Percentiles rank a stretch among this genome's conserved stretches.
phyloP scores from a whole-genome alignment of 2,113 vertebrate genomes.

The Myocastor coypus region DNA sequence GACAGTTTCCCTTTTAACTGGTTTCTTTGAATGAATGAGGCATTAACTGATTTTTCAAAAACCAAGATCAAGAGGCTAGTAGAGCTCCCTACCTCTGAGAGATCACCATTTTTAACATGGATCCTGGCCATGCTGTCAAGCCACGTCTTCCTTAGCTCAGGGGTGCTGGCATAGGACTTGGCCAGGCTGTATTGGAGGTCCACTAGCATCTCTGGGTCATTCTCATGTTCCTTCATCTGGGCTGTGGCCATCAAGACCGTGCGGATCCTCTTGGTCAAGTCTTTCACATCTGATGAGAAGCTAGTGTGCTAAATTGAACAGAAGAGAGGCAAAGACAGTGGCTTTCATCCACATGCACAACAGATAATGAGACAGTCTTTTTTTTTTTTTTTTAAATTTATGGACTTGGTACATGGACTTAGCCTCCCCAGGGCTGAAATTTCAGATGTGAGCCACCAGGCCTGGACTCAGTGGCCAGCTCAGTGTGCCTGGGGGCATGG shows the following conservation, averaged over 20 bases:
- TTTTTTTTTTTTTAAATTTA: no score
- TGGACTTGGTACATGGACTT: no score
- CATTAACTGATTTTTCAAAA: background rate
- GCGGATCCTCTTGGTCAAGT: constrained; percentile 98
- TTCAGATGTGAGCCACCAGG: no score
- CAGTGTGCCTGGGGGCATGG: no score
- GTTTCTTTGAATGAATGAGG: background rate
- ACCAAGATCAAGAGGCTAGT: accelerated
- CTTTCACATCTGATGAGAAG: constrained; percentile 97
- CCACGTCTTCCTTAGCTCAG: constrained; percentile 98
- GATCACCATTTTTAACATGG: constrained; percentile 98
- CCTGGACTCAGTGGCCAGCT: no score
- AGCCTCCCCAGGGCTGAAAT: no score
- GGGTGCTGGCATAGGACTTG: constrained; percentile 98
- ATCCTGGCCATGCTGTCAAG: constrained; percentile 99
- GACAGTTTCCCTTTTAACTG: background rate
- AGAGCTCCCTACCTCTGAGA: constrained; percentile 96
- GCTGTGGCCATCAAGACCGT: constrained; percentile 98
- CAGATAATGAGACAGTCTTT: background rate
- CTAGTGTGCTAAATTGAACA: constrained; percentile 92
- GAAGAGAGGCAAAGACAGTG: background rate
- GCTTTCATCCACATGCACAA: accelerated
- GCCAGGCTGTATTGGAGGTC: constrained; percentile 99
- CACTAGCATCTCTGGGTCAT: constrained; percentile 98
- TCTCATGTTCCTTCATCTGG: constrained; percentile 99